Evolutionary conservation across 2,888 invertebrate species (phyloP).

Genomic region (Didymodactylos carnosus): DNA sequence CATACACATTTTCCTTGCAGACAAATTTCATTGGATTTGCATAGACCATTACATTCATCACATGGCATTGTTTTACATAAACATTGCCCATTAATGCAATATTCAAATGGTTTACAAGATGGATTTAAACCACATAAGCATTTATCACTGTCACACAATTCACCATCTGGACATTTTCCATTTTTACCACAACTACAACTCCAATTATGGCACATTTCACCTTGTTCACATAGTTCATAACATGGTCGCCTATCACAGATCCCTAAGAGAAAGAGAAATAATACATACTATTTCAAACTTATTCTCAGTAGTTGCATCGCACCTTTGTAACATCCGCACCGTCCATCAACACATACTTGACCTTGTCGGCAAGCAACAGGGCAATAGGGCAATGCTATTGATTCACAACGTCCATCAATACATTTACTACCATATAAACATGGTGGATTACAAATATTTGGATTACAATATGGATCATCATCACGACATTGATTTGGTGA

Average conservation of each 20-base stretch:
- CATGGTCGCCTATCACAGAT: not conserved
- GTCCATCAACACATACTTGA: not conserved
- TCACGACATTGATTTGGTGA: too few relatives aligned
- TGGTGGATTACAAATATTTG: not conserved
- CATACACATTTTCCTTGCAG: not conserved
- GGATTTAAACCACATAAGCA: not conserved
- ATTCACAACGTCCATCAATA: not conserved
- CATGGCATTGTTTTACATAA: not conserved
- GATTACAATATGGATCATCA: not conserved
- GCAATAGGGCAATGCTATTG: not conserved
- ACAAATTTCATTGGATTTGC: not conserved
- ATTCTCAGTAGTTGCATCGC: not conserved
- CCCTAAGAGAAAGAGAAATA: not conserved
- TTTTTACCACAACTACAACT: not conserved
- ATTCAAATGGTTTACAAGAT: not conserved
- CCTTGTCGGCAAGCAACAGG: not conserved
- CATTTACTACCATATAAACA: not conserved
- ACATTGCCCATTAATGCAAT: not conserved
- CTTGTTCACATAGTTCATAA: not conserved
- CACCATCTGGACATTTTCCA: not conserved
- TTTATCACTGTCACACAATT: not conserved
- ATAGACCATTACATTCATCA: not conserved
- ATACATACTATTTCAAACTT: not conserved
- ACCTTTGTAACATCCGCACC: not conserved
- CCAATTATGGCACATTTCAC: not conserved